Base-by-base conservation (phyloP, 2,113 vertebrate species). In the Chascanopsetta lugubris region DNA sequence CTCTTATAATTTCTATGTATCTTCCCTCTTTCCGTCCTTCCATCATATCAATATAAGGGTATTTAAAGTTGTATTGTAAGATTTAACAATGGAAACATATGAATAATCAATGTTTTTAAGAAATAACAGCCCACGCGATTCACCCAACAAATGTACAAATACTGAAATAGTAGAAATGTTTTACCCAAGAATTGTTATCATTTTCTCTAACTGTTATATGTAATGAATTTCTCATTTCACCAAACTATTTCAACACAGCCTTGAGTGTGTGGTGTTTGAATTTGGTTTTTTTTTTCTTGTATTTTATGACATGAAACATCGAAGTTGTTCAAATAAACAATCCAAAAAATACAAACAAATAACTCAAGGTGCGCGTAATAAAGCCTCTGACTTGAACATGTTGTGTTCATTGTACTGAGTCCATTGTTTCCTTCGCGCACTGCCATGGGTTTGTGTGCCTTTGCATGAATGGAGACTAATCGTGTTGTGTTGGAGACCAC, bases 401-500 rank as follows among this genome's bases (percentile, higher is more conserved):
- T n/a, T n/a, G n/a, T n/a, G n/a, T n/a, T n/a, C n/a, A n/a, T n/a
- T n/a, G n/a, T n/a, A n/a, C n/a, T 36, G 34, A 12, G 13, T 36
- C 13, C 34, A 12, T 4, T 36, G 34, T 22, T 20, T 21, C 17
- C 65, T 7, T 30, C 8, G 29, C 8, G 8, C 8, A 30, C 29
- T 34, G 4, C 11, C 25, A 56, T 26, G 3, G 43, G 11, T 48
- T 46, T 17, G 13, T 64, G 58, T 61, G 51, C 72, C 36, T 63
- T 36, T 72, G 30, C 49, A 69, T 68, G 38, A 40, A 61, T 34
- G 32, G 45, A 47, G 54, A 46, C 32, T 53, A 74, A 36, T 45
- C 2, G 47, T 58, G 34, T 40, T 69, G 32, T 53, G 12, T 13
- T 69, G 60, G 49, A 42, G 47, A 54, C 17, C 17, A 18, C 24